phyloP scores from a whole-genome alignment of 1,140 invertebrate species.

The Antheraea pernyi region DNA sequence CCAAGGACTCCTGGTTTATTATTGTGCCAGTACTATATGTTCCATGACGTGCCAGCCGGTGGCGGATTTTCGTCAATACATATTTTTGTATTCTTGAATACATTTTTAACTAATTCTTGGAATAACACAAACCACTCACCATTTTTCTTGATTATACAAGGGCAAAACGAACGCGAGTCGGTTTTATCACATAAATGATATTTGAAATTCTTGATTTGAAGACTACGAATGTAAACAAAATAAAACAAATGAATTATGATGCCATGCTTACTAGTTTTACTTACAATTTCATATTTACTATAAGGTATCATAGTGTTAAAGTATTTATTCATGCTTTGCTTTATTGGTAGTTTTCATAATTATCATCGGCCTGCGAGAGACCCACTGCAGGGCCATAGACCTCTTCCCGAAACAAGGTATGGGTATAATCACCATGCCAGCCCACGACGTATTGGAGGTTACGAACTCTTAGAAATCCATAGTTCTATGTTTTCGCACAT shows the following conservation, averaged over 20 bases:
- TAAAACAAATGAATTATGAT: conserved; percentile 49
- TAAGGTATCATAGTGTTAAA: no score
- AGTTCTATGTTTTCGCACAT: no score
- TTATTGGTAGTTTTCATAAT: no score
- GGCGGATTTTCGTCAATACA: conserved; percentile 34
- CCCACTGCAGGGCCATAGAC: no score
- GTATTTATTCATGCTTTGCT: no score
- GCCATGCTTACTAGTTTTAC: conserved; percentile 28
- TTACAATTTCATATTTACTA: conserved; percentile 35
- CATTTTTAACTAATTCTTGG: conserved; percentile 58
- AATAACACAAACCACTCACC: conserved; percentile 59
- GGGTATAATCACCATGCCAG: no score
- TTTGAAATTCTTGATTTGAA: neutral
- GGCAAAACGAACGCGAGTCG: no score
- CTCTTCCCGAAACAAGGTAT: no score
- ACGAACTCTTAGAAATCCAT: no score
- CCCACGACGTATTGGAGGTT: no score
- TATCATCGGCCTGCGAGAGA: no score
- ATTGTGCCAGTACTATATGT: conserved; percentile 47
- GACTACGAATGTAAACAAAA: neutral
- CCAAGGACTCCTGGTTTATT: conserved; percentile 55
- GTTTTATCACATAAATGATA: no score
- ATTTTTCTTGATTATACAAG: conserved; percentile 28
- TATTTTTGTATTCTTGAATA: conserved; percentile 60
- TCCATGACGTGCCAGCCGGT: conserved; percentile 31